A percentile compares a stretch with the other conserved stretches of the same genome.
phyloP scores from a whole-genome alignment of 1,140 invertebrate species.

The Colletes latitarsis region DNA sequence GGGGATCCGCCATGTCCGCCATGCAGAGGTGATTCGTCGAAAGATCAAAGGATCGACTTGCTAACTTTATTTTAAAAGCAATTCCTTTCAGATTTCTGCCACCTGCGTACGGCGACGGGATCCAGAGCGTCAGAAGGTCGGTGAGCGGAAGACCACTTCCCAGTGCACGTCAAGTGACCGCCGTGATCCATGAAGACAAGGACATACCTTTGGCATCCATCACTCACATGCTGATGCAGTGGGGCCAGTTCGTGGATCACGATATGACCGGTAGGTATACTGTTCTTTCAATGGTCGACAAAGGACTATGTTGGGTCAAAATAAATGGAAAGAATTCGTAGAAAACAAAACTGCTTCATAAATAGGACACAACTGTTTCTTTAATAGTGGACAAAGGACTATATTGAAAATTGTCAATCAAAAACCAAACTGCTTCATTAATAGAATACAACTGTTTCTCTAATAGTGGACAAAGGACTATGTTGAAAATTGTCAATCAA shows the following conservation, averaged over 20 bases:
- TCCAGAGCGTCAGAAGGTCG: constrained; percentile 80
- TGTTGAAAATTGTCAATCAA: too few relatives aligned
- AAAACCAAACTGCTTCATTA: too few relatives aligned
- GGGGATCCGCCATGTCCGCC: constrained; percentile 91
- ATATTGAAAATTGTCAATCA: too few relatives aligned
- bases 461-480: too few relatives aligned
- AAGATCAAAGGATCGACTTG: not conserved
- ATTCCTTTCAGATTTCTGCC: constrained; percentile 83
- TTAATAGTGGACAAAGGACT: too few relatives aligned
- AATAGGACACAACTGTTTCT: too few relatives aligned
- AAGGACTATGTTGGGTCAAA: too few relatives aligned
- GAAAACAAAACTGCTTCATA: too few relatives aligned
- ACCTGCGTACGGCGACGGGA: constrained; percentile 91
- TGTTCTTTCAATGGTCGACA: not conserved
- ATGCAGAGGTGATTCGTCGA: constrained; percentile 82
- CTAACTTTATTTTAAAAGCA: not conserved
- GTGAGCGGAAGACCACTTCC: constrained; percentile 83
- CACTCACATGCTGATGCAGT: constrained; percentile 92
- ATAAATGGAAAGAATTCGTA: too few relatives aligned
- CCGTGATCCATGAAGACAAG: constrained; percentile 84
- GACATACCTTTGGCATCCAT: constrained; percentile 81
- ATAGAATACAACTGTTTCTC: too few relatives aligned
- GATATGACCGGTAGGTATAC: constrained; percentile 85
- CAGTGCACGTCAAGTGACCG: constrained; percentile 86
- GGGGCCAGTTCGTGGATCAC: constrained; percentile 93